These are phyloP conservation scores for Drosophila cognata DNA, from an alignment of 2,888 invertebrate genomes.

Conservation along the genomic window DNA sequence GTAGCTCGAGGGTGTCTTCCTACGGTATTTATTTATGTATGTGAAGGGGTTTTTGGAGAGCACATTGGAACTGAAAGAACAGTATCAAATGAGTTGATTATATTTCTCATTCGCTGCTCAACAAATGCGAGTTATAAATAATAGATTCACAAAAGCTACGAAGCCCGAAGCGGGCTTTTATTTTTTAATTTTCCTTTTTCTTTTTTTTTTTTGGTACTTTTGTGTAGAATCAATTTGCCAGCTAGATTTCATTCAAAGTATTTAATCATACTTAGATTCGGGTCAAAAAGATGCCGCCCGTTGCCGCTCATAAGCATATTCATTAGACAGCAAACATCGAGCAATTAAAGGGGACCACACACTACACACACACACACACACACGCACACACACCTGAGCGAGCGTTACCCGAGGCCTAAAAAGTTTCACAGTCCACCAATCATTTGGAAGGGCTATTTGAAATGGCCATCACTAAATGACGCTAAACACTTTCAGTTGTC, in stretches of 20 bases:
- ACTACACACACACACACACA: not conserved
- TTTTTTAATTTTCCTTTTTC: not conserved
- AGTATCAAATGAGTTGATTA: not conserved
- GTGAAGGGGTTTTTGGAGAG: slow-evolving; percentile 5
- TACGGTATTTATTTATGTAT: not conserved
- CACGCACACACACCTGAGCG: not conserved
- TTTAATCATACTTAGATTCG: slow-evolving; percentile 51
- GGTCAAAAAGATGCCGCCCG: slow-evolving; percentile 50
- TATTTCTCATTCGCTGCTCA: slow-evolving; percentile 1
- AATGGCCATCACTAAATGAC: not conserved
- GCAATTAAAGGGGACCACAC: slow-evolving; percentile 43
- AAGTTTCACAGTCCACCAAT: slow-evolving; percentile 4
- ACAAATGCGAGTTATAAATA: slow-evolving; percentile 5
- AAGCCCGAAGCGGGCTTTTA: slow-evolving; percentile 1
- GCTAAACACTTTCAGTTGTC: slow-evolving; percentile 31
- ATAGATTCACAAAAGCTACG: not conserved
- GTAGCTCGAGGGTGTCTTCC: slow-evolving; percentile 32
- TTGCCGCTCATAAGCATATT: slow-evolving; percentile 21
- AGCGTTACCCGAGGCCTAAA: slow-evolving; percentile 9
- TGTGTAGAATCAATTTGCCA: slow-evolving; percentile 22
- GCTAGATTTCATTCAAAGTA: slow-evolving; percentile 13
- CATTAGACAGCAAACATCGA: slow-evolving; percentile 29
- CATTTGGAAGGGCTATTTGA: not conserved
- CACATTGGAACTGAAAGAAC: not conserved
- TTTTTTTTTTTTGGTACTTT: not conserved